These are phyloP conservation scores for Tympanuchus pallidicinctus DNA, from an alignment of 2,113 vertebrate genomes.

Conservation along the genomic window DNA sequence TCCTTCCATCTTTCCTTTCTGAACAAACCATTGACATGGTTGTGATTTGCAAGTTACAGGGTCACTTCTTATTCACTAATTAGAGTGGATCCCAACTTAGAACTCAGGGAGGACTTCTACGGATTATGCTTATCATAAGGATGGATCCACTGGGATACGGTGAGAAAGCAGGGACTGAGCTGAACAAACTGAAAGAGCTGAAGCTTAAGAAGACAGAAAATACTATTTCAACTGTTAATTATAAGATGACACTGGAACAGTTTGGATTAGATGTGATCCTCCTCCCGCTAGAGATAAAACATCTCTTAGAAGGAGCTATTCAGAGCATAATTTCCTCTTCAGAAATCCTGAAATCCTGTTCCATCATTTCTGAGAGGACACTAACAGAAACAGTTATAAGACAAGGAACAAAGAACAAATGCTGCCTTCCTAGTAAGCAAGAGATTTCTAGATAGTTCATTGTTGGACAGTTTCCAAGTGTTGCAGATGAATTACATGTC, in stretches of 20 bases:
- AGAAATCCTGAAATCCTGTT: not conserved
- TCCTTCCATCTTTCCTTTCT: not conserved
- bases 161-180: not conserved
- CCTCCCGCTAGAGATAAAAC: not conserved
- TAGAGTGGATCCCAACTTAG: not conserved
- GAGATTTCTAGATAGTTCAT: not conserved
- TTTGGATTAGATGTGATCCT: not conserved
- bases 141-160: not conserved
- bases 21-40: not conserved
- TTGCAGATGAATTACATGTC: not conserved
- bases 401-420: not conserved
- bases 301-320: not conserved
- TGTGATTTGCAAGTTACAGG: not conserved
- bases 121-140: not conserved
- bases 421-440: not conserved
- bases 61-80: not conserved
- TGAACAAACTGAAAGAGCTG: not conserved
- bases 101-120: not conserved
- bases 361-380: not conserved
- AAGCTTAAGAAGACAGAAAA: constrained; percentile 14
- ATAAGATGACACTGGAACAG: not conserved
- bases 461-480: not conserved
- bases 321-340: constrained; percentile 10
- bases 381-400: not conserved
- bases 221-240: not conserved